Conservation (phyloP, 2,888 invertebrate species). For the Mechanitis mazaeus region DNA sequence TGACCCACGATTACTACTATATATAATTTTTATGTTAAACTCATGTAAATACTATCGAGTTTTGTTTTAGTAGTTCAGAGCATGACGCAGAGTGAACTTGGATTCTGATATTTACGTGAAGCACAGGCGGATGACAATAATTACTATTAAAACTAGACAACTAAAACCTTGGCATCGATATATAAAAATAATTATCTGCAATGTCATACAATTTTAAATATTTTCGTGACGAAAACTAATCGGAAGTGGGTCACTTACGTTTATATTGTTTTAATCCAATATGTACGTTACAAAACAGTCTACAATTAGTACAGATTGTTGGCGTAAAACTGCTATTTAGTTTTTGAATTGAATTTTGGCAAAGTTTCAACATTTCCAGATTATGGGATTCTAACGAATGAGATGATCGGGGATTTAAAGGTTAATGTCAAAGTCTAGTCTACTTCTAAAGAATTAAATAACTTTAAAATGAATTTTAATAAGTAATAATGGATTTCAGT, state of each 20-base stretch:
- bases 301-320: constrained; percentile 22
- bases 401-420: constrained; percentile 12
- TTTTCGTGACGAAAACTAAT: constrained; percentile 10
- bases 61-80: too few relatives aligned
- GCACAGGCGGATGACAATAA: neutral
- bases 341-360: constrained; percentile 26
- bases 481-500: too few relatives aligned
- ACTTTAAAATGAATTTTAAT: neutral
- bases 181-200: constrained; percentile 6
- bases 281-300: constrained; percentile 17
- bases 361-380: constrained; percentile 24
- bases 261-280: constrained; percentile 16
- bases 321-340: constrained; percentile 14
- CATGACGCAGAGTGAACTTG: too few relatives aligned
- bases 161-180: neutral
- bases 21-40: too few relatives aligned
- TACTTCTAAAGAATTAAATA: neutral
- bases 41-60: too few relatives aligned
- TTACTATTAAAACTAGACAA: constrained; percentile 1
- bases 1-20: too few relatives aligned
- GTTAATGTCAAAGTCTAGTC: constrained; percentile 9
- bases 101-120: too few relatives aligned
- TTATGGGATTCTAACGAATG: constrained; percentile 18
- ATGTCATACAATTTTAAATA: constrained; percentile 6
- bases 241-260: constrained; percentile 17